Conservation (phyloP, 2,888 invertebrate genomes). For the Agonopterix subpropinquella region DNA sequence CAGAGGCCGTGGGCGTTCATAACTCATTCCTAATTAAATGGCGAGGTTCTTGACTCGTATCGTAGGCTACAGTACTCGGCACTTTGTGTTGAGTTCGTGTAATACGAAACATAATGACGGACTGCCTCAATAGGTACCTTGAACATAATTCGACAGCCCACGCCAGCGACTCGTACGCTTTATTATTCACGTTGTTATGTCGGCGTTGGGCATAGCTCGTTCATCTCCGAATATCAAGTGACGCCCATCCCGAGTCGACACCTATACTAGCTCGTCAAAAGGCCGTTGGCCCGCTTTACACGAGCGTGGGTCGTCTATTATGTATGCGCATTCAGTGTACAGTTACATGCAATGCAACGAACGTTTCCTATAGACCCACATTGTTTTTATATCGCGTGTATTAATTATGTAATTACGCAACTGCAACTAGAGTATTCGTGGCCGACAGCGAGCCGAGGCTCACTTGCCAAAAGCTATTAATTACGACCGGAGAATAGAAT, state of each 20-base stretch:
- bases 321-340: conserved; percentile 44
- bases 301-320: conserved; percentile 54
- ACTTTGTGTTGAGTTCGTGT: conserved; percentile 22
- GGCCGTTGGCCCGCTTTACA: conserved; percentile 58
- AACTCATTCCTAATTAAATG: conserved; percentile 65
- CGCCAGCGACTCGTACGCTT: conserved; percentile 23
- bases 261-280: conserved; percentile 34
- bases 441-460: conserved; percentile 41
- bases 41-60: conserved; percentile 59
- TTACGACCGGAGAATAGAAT: conserved; percentile 69
- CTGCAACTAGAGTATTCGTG: conserved; percentile 49
- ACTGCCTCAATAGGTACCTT: conserved; percentile 11
- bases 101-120: conserved; percentile 25
- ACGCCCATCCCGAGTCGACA: conserved; percentile 37
- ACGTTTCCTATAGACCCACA: conserved; percentile 47
- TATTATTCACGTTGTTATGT: conserved; percentile 38
- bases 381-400: conserved; percentile 48
- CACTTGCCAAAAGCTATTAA: conserved; percentile 74
- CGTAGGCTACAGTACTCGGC: conserved; percentile 11
- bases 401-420: conserved; percentile 63
- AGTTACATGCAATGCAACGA: conserved; percentile 36
- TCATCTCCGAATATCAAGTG: conserved; percentile 27
- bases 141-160: conserved; percentile 26
- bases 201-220: conserved; percentile 30
- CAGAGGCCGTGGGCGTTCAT: conserved; percentile 53